These are phyloP conservation scores for Reinhardtius hippoglossoides DNA, from an alignment of 2,113 vertebrate species.

Conservation along the genomic window DNA sequence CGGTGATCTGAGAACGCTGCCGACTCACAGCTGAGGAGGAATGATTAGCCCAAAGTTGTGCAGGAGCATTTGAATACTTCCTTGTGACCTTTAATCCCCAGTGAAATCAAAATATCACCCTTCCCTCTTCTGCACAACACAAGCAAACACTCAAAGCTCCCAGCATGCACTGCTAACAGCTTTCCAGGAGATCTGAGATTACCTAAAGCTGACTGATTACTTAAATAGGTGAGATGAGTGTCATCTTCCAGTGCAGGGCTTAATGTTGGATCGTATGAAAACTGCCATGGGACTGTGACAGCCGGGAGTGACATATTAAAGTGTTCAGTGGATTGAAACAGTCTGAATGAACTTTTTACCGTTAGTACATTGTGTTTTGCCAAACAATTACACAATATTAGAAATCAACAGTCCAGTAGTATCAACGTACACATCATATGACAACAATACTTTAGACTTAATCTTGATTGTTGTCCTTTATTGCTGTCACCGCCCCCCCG, in stretches of 20 bases:
- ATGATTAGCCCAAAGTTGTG: conserved; percentile 70
- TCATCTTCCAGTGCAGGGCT: conserved; percentile 48
- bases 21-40: conserved; percentile 63
- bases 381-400: no score
- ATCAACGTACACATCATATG: no score
- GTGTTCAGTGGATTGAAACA: not conserved
- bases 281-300: not conserved
- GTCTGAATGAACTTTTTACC: not conserved
- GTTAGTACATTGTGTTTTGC: no score
- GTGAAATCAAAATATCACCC: conserved; percentile 61
- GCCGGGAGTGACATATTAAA: conserved; percentile 1
- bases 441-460: no score
- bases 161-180: conserved; percentile 56
- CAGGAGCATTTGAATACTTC: conserved; percentile 59
- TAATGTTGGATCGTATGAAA: conserved; percentile 50
- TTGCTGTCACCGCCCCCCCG: not conserved
- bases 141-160: conserved; percentile 38
- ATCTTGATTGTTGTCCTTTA: not conserved
- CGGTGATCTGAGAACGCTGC: conserved; percentile 58
- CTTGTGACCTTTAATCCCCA: conserved; percentile 74
- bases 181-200: conserved; percentile 67
- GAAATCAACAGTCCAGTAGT: no score
- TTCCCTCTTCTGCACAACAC: conserved; percentile 38
- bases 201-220: conserved; percentile 72
- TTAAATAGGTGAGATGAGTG: conserved; percentile 67